Percentiles rank a stretch among this genome's conserved stretches.
phyloP scores from a whole-genome alignment of 2,888 invertebrate genomes.

The Plebejus argus region DNA sequence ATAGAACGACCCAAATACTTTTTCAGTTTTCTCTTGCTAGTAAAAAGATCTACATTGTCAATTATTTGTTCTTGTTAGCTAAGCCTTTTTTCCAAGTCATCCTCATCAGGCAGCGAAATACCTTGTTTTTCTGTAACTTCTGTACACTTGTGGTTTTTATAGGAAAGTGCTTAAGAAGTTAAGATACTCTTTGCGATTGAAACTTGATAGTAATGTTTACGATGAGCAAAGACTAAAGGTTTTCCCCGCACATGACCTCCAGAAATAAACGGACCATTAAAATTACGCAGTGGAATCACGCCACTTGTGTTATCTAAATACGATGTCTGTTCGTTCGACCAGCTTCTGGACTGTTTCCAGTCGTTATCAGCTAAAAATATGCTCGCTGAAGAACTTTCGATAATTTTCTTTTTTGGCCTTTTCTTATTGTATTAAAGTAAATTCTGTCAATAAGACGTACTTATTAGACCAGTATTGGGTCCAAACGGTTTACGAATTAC shows the following conservation, averaged over 20 bases:
- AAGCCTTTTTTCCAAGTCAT: not conserved
- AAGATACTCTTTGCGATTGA: not conserved
- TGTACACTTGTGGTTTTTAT: not conserved
- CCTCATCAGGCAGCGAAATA: too few relatives aligned
- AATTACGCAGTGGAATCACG: not conserved
- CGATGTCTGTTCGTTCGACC: not conserved
- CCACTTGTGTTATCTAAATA: constrained; percentile 5
- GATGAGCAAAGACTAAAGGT: not conserved
- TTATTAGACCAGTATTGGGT: too few relatives aligned
- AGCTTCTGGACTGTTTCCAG: not conserved
- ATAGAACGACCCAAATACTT: too few relatives aligned
- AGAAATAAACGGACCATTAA: not conserved
- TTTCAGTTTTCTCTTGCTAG: too few relatives aligned
- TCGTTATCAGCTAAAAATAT: not conserved
- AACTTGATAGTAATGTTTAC: not conserved
- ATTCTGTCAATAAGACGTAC: too few relatives aligned
- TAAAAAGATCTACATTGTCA: too few relatives aligned
- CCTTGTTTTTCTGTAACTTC: too few relatives aligned
- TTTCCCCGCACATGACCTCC: not conserved
- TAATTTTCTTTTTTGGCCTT: too few relatives aligned
- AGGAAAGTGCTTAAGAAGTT: not conserved
- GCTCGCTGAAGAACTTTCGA: not conserved
- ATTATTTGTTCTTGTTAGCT: too few relatives aligned
- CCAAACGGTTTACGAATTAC: too few relatives aligned
- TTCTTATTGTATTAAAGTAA: too few relatives aligned